Evolutionary conservation across 2,888 invertebrate species (phyloP), one percentile per base, ranked within the genome.

Genomic region (Galerucella nymphaeae): DNA sequence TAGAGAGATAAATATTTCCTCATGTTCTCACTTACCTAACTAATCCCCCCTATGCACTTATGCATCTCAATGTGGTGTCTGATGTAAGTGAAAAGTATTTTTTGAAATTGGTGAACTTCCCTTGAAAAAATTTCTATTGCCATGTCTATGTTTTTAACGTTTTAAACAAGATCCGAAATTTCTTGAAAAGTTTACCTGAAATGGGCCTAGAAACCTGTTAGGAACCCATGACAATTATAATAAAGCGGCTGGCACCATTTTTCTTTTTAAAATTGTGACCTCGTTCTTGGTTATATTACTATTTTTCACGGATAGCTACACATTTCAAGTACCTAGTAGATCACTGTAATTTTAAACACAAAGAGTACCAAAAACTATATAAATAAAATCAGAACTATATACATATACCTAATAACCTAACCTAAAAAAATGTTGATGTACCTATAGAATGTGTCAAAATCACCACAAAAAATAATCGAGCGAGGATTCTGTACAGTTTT

Each of bases 101-200:
- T 48, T 5, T 14, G 48, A n/a, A 48, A 48, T 8, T n/a, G 2
- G 2, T 13, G 42, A 42, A 42, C 13, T 42, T 48, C 50, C 50
- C 5, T 50, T 5, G 5, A 45, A 50, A 14, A 50, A 16, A 50
- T 6, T 50, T 50, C 5, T n/a, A 50, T 16, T 50, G 50, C 14
- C 8, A n/a, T 50, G 50, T 14, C n/a, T 6, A n/a, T 50, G 50
- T 50, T 16, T 50, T 50, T n/a, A 8, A 14, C 45, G 50, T 58
- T 23, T 58, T 13, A 23, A 58, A 58, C 30, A 0, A 10, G 23
- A 30, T 58, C 14, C n/a, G 23, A 58, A 58, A 58, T 58, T 23
- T 58, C 58, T 58, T 14, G 13, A 58, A 55, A 66, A 71, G 66
- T 61, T 23, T 71, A 71, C 71, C 71, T 71, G 66, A 14, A 50